Evolutionary conservation across 2,888 invertebrate genomes (phyloP), one percentile per base, ranked within the genome.

Genomic region (Caenorhabditis sp.): DNA sequence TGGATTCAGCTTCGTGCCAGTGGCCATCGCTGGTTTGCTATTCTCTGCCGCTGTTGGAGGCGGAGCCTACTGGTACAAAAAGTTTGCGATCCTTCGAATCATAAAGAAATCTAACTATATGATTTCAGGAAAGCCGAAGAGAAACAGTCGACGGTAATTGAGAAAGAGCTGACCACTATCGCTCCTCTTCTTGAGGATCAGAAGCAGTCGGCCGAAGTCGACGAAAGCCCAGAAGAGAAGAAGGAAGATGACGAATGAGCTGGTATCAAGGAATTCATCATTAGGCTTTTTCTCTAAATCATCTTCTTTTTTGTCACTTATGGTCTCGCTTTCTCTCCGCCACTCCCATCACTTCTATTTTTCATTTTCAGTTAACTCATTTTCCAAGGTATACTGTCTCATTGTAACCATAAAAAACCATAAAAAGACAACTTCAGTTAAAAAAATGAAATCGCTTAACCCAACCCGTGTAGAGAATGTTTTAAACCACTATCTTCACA

Each of bases 151-250:
- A 51, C 44, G 28, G 70, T 72, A 41, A 76, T 80, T n/a, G 83
- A 80, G 16, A 84, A 80, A 66, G 83, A 84, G 74, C 66, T 84
- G 61, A 76, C 83, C 22, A 80, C 83, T 16, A 75, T 84, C 6
- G 83, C 80, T 70, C 83, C 83, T 56, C 72, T 84, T 28, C 80
- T 84, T 58, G 83, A 79, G 44, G 63, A 69, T 31, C 74, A 74
- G 38, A 73, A 73, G 31, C 59, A 51, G 58, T 72, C 80, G 35
- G 58, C 73, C 51, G 58, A 56, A 66, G 51, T 64, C 68, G 73
- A 80, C 44, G 35, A 22, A 58, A 22, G 35, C 10, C 58, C 68
- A 28, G 70, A 64, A 24, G 58, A 61, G 51, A 61, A 69, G 10
- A 35, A 70, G 31, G 54, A 54, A 19, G 70, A 79, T 28, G 79